A percentile compares a stretch with the other conserved stretches of the same genome.
Conservation (phyloP, 2,888 invertebrate species). For the Prenolepis imparis region DNA sequence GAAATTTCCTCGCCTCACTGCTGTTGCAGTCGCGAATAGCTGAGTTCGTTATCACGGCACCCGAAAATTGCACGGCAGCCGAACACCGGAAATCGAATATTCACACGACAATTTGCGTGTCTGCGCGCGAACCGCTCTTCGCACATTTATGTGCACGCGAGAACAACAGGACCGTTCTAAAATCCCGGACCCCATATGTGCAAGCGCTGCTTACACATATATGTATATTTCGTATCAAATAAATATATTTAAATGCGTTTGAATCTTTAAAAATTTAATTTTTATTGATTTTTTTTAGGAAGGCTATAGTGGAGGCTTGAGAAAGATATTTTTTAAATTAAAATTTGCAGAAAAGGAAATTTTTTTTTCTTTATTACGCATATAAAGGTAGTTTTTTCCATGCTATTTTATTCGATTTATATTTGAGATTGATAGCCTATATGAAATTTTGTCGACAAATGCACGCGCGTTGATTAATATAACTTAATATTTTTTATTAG, state of each 20-base stretch:
- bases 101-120: slow-evolving; percentile 46
- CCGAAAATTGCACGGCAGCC: slow-evolving; percentile 48
- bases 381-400: neutral
- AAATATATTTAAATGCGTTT: neutral
- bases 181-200: neutral
- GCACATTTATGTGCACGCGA: slow-evolving; percentile 15
- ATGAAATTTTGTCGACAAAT: neutral
- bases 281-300: neutral
- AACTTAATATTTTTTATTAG: neutral
- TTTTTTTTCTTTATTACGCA: neutral
- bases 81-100: slow-evolving; percentile 39
- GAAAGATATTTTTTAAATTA: neutral
- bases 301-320: no score
- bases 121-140: slow-evolving; percentile 25
- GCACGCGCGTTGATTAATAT: neutral
- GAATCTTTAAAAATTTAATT: neutral
- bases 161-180: slow-evolving; percentile 26
- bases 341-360: neutral
- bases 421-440: neutral
- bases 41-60: slow-evolving; percentile 14
- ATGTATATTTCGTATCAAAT: neutral
- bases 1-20: slow-evolving; percentile 34
- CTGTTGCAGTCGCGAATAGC: slow-evolving; percentile 9
- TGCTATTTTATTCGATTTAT: neutral
- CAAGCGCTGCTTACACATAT: no score